phyloP scores from a whole-genome alignment of 2,888 invertebrate species.

The Phytoseiulus persimilis region DNA sequence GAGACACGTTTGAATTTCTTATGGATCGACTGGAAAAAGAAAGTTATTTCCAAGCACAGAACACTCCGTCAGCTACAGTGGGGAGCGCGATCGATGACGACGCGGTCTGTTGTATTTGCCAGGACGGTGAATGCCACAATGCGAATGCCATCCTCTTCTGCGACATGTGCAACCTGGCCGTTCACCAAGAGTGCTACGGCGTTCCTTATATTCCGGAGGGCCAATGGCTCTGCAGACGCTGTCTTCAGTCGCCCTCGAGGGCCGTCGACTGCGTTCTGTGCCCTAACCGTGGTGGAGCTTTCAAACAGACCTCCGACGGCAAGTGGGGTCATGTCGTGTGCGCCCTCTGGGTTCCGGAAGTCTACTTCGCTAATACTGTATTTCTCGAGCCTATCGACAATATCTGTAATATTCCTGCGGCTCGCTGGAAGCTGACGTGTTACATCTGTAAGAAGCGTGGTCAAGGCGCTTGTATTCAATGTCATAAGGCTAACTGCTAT shows the following conservation, averaged over 20 bases:
- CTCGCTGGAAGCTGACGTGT: conserved; percentile 90
- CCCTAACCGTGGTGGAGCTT: conserved; percentile 94
- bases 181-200: conserved; percentile 92
- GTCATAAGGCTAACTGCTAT: conserved; percentile 90
- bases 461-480: conserved; percentile 94
- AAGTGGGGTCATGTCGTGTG: conserved; percentile 98
- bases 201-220: conserved; percentile 95
- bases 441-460: conserved; percentile 89
- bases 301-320: conserved; percentile 90
- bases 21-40: conserved; percentile 98
- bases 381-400: conserved; percentile 97
- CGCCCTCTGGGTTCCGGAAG: conserved; percentile 98
- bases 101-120: conserved; percentile 96
- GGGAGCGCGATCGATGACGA: conserved; percentile 71
- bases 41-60: conserved; percentile 73
- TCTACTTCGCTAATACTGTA: conserved; percentile 87
- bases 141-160: conserved; percentile 97
- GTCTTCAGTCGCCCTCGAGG: conserved; percentile 87
- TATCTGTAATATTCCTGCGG: conserved; percentile 86
- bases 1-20: conserved; percentile 81
- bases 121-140: conserved; percentile 97
- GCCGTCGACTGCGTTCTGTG: conserved; percentile 96
- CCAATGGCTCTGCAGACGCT: conserved; percentile 92
- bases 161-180: conserved; percentile 98
- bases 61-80: conserved; percentile 56